Conservation (phyloP, 1,140 invertebrate genomes). For the Bombyx mandarina region DNA sequence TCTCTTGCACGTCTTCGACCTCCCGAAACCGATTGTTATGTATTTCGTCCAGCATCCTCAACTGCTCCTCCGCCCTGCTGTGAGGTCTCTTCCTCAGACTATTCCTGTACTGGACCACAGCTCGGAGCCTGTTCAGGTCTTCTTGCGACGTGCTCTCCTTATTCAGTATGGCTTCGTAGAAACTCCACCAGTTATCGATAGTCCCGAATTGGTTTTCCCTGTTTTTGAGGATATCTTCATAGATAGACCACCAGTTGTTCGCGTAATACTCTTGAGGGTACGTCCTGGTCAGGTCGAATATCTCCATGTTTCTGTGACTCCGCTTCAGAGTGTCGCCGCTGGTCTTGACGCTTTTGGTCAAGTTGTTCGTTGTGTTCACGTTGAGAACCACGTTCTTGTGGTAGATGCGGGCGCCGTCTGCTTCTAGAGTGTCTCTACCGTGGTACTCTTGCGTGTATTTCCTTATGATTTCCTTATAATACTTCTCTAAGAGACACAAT, state of each 20-base stretch:
- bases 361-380: too few species aligned
- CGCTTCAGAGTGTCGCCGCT: conserved; percentile 27
- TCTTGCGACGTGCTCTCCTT: conserved; percentile 35
- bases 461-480: conserved; percentile 60
- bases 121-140: conserved; percentile 29
- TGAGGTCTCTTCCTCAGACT: conserved; percentile 28
- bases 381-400: too few species aligned
- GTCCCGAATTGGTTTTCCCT: conserved; percentile 63
- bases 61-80: conserved; percentile 53
- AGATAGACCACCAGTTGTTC: conserved; percentile 70
- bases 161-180: conserved; percentile 58
- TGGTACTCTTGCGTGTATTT: conserved; percentile 44
- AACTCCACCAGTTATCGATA: conserved; percentile 67
- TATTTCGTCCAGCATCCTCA: conserved; percentile 50
- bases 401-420: too few species aligned
- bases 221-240: conserved; percentile 60
- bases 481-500: conserved; percentile 48
- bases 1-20: conserved; percentile 35
- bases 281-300: conserved; percentile 50
- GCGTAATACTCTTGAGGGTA: conserved; percentile 65
- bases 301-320: conserved; percentile 40
- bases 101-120: conserved; percentile 34
- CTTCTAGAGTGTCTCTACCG: conserved; percentile 26
- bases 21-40: conserved; percentile 46
- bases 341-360: conserved; percentile 20